Conservation (phyloP, 2,888 invertebrate genomes). For the Opisthograptis luteolata region DNA sequence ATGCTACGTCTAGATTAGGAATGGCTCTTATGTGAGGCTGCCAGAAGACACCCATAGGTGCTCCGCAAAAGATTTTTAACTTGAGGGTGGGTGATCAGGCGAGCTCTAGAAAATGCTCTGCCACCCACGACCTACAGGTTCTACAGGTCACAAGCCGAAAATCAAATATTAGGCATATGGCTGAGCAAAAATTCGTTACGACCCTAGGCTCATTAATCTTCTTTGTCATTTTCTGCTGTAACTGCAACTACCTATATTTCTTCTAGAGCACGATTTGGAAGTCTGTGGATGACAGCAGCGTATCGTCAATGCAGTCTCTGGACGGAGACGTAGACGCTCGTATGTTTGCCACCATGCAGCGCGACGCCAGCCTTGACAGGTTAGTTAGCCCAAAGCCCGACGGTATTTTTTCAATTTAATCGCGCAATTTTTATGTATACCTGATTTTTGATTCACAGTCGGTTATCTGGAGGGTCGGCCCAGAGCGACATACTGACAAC, state of each 20-base stretch:
- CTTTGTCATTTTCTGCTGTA: background rate
- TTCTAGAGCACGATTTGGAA: slow-evolving; percentile 90
- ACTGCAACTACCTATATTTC: background rate
- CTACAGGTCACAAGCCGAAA: too few species aligned
- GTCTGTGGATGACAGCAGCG: slow-evolving; percentile 92
- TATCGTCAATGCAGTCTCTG: slow-evolving; percentile 92
- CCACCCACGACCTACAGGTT: too few species aligned
- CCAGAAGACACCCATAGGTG: too few species aligned
- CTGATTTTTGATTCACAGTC: slow-evolving; percentile 65
- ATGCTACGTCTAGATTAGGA: too few species aligned
- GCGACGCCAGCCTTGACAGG: slow-evolving; percentile 92
- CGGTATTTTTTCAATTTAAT: background rate
- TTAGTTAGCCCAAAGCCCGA: too few species aligned
- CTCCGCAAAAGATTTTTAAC: too few species aligned
- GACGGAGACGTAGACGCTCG: slow-evolving; percentile 87
- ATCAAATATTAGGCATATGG: too few species aligned
- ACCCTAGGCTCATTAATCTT: too few species aligned
- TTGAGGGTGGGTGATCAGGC: too few species aligned
- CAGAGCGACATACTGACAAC: slow-evolving; percentile 91
- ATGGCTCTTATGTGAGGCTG: too few species aligned
- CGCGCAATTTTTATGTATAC: background rate
- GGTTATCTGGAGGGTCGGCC: slow-evolving; percentile 92
- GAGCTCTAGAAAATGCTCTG: too few species aligned
- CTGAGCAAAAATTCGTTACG: too few species aligned
- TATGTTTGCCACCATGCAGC: slow-evolving; percentile 82